Evolutionary conservation across 2,113 vertebrate genomes (phyloP), one percentile per base, ranked within the genome.

Genomic region (Cygnus atratus): DNA sequence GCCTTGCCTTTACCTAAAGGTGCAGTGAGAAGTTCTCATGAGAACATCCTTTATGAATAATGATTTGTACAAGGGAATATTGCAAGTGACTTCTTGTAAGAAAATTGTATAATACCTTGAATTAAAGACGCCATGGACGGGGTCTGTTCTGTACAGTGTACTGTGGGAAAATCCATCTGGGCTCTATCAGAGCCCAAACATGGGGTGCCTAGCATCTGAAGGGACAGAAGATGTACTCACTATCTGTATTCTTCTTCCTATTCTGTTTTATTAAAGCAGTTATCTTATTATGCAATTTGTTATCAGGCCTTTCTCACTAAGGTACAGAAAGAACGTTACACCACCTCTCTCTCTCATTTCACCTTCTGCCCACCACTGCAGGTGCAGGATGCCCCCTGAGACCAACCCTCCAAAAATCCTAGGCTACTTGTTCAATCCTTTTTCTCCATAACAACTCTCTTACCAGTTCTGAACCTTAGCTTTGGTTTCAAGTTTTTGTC

Each of bases 301-400:
- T 57, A 13, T 44, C n/a, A 74, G 31, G 2, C 8, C 54, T 87
- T 55, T 67, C 25, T 63, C 52, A 59, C 12, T 19, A 5, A 62
- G 31, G 66, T 81, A 35, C 26, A 84, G 55, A 54, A 84, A 81
- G 26, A 11, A 74, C 76, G 24, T 57, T 41, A 12, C 33, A 12
- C 9, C 37, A 5, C 24, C 28, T 67, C 33, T 41, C 55, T 46
- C 43, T 43, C 20, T 63, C 46, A 48, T 48, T 48, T 85, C 7
- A 19, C 21, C 35, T 67, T 3, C 6, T 2, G 5, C 6, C 13
- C 5, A 11, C 11, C 25, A 43, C 6, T 84, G 8, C 10, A 3
- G 0, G 5, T 81, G 25, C 37, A 84, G 41, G 83, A 26, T 33
- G 58, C 11, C 6, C 20, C 66, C 22, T 65, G 15, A 88, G 9